Evolutionary conservation across 2,113 vertebrate species (phyloP), one percentile per base, ranked within the genome.

Genomic region (Neodon shergylaensis): DNA sequence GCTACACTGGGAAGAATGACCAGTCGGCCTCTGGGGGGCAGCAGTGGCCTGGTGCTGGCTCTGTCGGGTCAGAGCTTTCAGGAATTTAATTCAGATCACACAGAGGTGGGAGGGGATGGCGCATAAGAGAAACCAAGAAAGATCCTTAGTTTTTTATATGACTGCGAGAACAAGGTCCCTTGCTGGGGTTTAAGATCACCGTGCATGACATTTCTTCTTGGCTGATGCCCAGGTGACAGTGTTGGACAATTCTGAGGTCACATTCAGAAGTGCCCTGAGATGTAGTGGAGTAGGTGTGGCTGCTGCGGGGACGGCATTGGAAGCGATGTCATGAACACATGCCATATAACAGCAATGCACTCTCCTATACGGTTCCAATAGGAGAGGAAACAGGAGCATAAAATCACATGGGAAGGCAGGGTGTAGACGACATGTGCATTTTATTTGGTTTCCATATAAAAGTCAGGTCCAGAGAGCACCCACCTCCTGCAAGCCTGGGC

Each of bases 351-450:
- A 76, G 39, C 63, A 31, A 21, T 3, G 22, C 31, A 7, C 14
- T 7, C 33, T 65, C 47, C 82, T 63, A 33, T 1, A 1, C 6
- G 24, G 47, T 63, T 70, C 49, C 13, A 63, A 26, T 3, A 58
- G 88, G 76, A 94, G 81, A 73, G 21, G 86, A 88, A 44, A 22
- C 58, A 87, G 90, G 79, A 83, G 74, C 73, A 36, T 7, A 90
- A 66, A 47, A n/a, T 86, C 87, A 36, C 68, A 58, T 66, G 19
- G 65, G 90, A 90, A 94, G 83, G 19, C 39, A n/a, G 52, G 7
- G 19, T 68, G 74, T 36, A 65, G 85, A 54, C 19, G 33, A 9
- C 33, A 31, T 8, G 17, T 47, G 52, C 21, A 10, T 65, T 93
- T 52, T 61, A 16, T 52, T 88, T 61, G 44, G 63, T 94, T 52